phyloP scores from a whole-genome alignment of 2,113 vertebrate species.

The Leuciscus idus region DNA sequence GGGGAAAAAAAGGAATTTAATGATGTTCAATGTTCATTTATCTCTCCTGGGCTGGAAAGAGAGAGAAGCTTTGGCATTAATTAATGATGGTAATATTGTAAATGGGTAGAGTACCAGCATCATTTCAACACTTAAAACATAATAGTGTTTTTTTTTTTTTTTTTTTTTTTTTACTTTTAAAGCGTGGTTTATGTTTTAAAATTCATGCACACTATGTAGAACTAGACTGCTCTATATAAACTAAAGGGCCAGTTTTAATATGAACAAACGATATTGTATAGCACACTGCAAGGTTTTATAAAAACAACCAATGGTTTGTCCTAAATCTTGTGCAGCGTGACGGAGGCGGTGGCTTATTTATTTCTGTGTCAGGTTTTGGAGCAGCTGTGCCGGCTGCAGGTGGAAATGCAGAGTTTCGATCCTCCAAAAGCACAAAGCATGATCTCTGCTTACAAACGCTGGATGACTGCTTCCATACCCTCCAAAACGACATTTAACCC shows the following conservation, averaged over 20 bases:
- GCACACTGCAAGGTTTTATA: neutral
- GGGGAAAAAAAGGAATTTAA: neutral
- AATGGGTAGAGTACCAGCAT: slow-evolving; percentile 22
- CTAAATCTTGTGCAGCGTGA: slow-evolving; percentile 17
- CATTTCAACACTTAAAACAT: neutral
- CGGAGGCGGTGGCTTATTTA: slow-evolving; percentile 21
- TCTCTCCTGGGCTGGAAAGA: slow-evolving; percentile 30
- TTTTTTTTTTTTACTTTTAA: neutral
- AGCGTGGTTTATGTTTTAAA: neutral
- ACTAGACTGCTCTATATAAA: neutral
- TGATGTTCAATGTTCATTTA: slow-evolving; percentile 35
- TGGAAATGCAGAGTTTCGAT: neutral
- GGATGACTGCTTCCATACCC: neutral
- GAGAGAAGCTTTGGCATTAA: slow-evolving; percentile 28
- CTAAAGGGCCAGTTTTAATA: neutral
- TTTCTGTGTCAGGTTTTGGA: slow-evolving; percentile 1
- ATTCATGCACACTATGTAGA: neutral
- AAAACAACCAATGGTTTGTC: slow-evolving; percentile 2
- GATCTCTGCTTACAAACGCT: neutral
- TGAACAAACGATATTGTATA: neutral
- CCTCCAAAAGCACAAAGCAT: neutral
- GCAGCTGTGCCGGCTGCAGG: slow-evolving; percentile 33
- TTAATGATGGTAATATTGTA: slow-evolving; percentile 41
- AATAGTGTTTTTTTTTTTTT: neutral
- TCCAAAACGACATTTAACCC: neutral